Evolutionary conservation across 35 echinoderm and acorn worm genomes (phyloP).

Genomic region (Holothuria glaberrima): DNA sequence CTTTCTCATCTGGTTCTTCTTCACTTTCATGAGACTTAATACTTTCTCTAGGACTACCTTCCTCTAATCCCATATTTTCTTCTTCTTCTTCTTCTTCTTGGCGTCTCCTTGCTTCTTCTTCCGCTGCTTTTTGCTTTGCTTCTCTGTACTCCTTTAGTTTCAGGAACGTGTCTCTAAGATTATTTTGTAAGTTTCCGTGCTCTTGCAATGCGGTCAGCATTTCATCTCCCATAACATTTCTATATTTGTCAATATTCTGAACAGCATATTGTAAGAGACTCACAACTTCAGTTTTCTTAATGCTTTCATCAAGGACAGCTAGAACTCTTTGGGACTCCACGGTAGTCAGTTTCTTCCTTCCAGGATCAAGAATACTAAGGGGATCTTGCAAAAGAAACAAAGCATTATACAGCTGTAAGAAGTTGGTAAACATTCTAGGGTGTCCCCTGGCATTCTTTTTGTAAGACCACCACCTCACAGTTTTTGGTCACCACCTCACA

Average conservation of each 20-base stretch:
- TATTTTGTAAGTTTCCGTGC: constrained; percentile 73
- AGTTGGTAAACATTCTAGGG: too few relatives aligned
- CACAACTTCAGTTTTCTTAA: constrained; percentile 81
- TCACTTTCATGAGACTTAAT: constrained; percentile 30
- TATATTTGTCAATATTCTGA: constrained; percentile 85
- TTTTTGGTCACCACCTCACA: too few relatives aligned
- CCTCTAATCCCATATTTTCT: constrained; percentile 24
- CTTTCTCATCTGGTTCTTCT: constrained; percentile 60
- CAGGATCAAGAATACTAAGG: constrained; percentile 92
- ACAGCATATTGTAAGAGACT: constrained; percentile 77
- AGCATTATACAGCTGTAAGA: neutral
- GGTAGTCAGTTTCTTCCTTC: constrained; percentile 94
- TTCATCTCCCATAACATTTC: constrained; percentile 72
- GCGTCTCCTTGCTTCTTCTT: neutral
- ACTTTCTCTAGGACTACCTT: constrained; percentile 42
- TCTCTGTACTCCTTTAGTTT: constrained; percentile 60
- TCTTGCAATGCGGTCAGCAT: constrained; percentile 71
- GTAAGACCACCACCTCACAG: too few relatives aligned
- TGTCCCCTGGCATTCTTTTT: too few relatives aligned
- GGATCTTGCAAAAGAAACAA: constrained; percentile 63
- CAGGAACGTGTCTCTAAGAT: constrained; percentile 62
- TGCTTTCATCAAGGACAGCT: constrained; percentile 87
- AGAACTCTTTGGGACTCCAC: constrained; percentile 94
- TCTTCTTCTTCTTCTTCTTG: constrained; percentile 36
- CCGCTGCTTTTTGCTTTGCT: constrained; percentile 5